Percentiles rank a stretch among this genome's conserved stretches.
Evolutionary conservation across 92 coral and sea anemone species (phyloP).

Genomic region (Scolanthus callimorphus): DNA sequence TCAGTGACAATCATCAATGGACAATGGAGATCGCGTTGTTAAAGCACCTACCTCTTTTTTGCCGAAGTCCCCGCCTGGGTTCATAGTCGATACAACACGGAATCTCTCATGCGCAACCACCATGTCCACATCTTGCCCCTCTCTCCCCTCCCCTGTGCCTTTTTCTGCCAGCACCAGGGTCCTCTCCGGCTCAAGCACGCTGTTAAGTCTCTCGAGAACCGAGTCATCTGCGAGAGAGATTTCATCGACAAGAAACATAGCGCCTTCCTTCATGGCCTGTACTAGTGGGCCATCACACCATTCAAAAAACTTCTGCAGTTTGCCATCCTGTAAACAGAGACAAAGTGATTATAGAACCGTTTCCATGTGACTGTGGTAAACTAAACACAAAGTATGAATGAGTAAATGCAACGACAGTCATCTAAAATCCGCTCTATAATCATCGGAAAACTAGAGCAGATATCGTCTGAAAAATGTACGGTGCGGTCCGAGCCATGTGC

Average conservation of each 20-base stretch:
- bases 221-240: conserved; percentile 97
- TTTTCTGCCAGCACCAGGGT: conserved; percentile 94
- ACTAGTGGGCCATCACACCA: conserved; percentile 97
- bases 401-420: too few species aligned
- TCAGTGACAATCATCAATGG: too few species aligned
- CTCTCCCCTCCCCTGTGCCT: conserved; percentile 50
- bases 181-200: conserved; percentile 92
- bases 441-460: too few species aligned
- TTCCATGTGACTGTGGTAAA: too few species aligned
- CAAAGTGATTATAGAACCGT: too few species aligned
- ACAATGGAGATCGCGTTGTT: too few species aligned
- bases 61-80: conserved; percentile 98
- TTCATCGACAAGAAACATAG: conserved; percentile 86
- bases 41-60: conserved; percentile 90
- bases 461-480: too few species aligned
- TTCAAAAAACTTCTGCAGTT: conserved; percentile 72
- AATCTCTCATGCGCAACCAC: conserved; percentile 66
- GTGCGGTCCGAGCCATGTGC: too few species aligned
- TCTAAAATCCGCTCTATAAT: too few species aligned
- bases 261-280: conserved; percentile 82
- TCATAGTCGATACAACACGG: conserved; percentile 88
- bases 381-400: too few species aligned
- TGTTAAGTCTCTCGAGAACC: conserved; percentile 90
- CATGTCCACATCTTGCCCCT: conserved; percentile 59
- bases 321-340: too few species aligned